Percentiles rank a stretch among this genome's conserved stretches.
phyloP scores from a whole-genome alignment of 2,797 vertebrate species.

The Megalops cyprinoides region DNA sequence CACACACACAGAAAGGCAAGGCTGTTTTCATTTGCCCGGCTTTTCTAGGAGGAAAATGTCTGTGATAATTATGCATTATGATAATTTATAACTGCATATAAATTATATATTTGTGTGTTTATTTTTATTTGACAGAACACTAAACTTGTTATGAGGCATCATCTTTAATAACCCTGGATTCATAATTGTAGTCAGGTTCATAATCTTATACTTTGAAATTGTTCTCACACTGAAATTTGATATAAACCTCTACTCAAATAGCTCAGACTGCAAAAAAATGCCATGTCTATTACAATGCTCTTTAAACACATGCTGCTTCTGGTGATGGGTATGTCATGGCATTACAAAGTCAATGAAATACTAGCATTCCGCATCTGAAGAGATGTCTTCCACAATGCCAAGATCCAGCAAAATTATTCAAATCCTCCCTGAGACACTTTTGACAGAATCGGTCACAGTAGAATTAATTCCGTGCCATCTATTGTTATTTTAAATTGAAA shows the following conservation, averaged over 20 bases:
- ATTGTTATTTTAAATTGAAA: constrained; percentile 23
- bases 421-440: constrained; percentile 41
- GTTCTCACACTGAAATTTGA: constrained; percentile 1
- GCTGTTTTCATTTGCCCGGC: neutral
- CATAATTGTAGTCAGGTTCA: neutral
- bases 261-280: too few relatives aligned
- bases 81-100: neutral
- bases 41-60: neutral
- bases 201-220: neutral
- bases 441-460: constrained; percentile 52
- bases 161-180: neutral
- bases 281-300: constrained; percentile 15
- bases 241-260: neutral
- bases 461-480: constrained; percentile 5
- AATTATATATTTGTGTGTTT: neutral
- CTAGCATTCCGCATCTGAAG: constrained; percentile 34
- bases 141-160: neutral
- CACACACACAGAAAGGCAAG: neutral
- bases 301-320: constrained; percentile 23
- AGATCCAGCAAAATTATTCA: constrained; percentile 58
- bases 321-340: constrained; percentile 27
- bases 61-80: neutral
- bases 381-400: constrained; percentile 33
- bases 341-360: constrained; percentile 42
- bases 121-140: neutral